Evolutionary conservation across 2,888 invertebrate species (phyloP).

Genomic region (Brachypalpus laphriformis): DNA sequence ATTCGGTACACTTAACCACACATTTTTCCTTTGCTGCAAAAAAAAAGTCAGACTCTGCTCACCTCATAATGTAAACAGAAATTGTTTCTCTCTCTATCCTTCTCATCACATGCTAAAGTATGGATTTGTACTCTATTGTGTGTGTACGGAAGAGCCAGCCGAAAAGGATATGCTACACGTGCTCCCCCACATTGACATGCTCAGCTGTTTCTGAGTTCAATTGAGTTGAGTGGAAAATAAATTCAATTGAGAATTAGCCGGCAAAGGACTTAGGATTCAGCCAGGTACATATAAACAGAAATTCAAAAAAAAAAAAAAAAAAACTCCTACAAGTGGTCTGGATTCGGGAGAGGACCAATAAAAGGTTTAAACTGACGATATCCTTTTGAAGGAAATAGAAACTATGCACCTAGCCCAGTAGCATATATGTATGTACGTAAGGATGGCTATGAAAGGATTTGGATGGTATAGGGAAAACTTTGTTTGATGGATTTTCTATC

Average conservation of each 20-base stretch:
- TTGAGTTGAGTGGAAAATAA: constrained; percentile 61
- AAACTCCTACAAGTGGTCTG: constrained; percentile 28
- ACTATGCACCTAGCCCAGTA: not conserved
- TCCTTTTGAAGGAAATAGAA: constrained; percentile 35
- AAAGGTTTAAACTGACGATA: constrained; percentile 65
- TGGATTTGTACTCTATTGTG: constrained; percentile 30
- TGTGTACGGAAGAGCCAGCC: not conserved
- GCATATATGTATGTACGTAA: constrained; percentile 14
- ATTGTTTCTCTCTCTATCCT: not conserved
- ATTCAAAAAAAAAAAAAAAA: not conserved
- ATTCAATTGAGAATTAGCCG: constrained; percentile 54
- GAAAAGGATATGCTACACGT: constrained; percentile 53
- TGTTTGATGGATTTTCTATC: constrained; percentile 63
- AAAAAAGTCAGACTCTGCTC: not conserved
- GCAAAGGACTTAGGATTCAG: constrained; percentile 34
- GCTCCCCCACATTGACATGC: constrained; percentile 31
- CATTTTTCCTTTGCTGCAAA: too few relatives aligned
- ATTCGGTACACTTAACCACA: not conserved
- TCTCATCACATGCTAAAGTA: constrained; percentile 16
- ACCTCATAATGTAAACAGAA: constrained; percentile 6
- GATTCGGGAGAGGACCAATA: constrained; percentile 53
- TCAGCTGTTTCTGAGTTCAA: constrained; percentile 59
- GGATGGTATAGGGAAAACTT: constrained; percentile 29
- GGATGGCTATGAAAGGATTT: constrained; percentile 60
- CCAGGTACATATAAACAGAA: constrained; percentile 16